A percentile compares a stretch with the other conserved stretches of the same genome.
phyloP scores from a whole-genome alignment of 2,888 invertebrate species.

The Spisula solida region DNA sequence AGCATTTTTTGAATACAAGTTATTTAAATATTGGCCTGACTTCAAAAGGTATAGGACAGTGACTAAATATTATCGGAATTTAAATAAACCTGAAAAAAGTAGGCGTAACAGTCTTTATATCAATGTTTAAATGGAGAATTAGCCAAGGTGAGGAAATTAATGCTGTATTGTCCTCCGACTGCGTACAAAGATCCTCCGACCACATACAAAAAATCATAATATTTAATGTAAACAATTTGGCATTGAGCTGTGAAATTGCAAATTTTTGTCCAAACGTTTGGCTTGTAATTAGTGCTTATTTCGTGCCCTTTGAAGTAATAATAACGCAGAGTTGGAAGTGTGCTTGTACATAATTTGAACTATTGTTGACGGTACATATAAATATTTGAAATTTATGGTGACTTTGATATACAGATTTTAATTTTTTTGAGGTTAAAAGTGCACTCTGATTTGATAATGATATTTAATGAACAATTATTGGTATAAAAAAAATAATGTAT shows the following conservation, averaged over 20 bases:
- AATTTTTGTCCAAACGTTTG: conserved; percentile 14
- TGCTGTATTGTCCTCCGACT: not conserved
- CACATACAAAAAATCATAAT: conserved; percentile 17
- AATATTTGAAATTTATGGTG: not conserved
- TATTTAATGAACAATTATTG: no score
- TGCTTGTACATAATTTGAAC: not conserved
- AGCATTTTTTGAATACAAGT: conserved; percentile 17
- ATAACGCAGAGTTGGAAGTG: not conserved
- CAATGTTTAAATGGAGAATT: conserved; percentile 27
- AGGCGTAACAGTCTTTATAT: conserved; percentile 11
- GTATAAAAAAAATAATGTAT: no score
- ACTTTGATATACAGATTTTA: no score
- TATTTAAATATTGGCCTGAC: conserved; percentile 21
- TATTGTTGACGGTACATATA: not conserved
- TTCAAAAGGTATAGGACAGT: conserved; percentile 18
- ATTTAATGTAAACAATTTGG: conserved; percentile 39
- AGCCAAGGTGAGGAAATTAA: conserved; percentile 7
- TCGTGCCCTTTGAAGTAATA: not conserved
- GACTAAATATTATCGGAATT: conserved; percentile 29
- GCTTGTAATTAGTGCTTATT: not conserved
- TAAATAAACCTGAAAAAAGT: conserved; percentile 23
- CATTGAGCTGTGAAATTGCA: conserved; percentile 31
- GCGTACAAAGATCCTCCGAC: not conserved
- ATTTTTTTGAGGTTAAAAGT: no score
- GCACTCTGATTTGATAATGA: no score